Evolutionary conservation across 2,888 invertebrate species (phyloP), one percentile per base, ranked within the genome.

Genomic region (Proisotoma minuta): DNA sequence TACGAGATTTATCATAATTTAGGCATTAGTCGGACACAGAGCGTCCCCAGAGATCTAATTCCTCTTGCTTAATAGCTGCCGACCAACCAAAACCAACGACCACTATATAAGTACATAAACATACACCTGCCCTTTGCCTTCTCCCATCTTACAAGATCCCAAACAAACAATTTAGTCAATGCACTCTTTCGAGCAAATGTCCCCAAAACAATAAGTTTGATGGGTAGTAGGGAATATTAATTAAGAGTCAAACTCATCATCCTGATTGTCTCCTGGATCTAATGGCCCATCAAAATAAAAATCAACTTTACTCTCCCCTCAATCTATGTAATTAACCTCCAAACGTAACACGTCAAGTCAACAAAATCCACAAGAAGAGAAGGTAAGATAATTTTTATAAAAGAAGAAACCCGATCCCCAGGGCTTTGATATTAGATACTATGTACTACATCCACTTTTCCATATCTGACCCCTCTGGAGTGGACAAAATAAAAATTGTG

Each of bases 21-120:
- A 66, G 63, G 68, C 68, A 70, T 70, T 70, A 70, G 68, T 68
- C 62, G 56, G 70, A 70, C 70, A 70, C 66, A 65, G 67, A n/a
- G 63, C 65, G 66, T 68, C 70, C 66, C 68, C 40, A 34, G 62
- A 63, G 70, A 64, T 58, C 57, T 61, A 70, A 70, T 70, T 63
- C 70, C 61, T 70, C 70, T 68, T 68, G 58, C 61, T 66, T 56
- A 56, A 56, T 43, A 43, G 24, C 39, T 10, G 20, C 40, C 53
- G 12, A 4, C 22, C 49, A 23, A 15, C 20, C 15, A 22, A 24
- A 49, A 49, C 49, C 24, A 5, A 15, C 12, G 49, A 18, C 18
- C 10, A 5, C 15, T 10, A 20, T 47, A 47, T 18, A 12, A 8
- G 34, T 34, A 34, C 12, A 34, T 49, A 5, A 20, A 49, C 23